A percentile compares a stretch with the other conserved stretches of the same genome.
Conservation (phyloP, 2,888 invertebrate species). For the Lasioglossum zephyrum region DNA sequence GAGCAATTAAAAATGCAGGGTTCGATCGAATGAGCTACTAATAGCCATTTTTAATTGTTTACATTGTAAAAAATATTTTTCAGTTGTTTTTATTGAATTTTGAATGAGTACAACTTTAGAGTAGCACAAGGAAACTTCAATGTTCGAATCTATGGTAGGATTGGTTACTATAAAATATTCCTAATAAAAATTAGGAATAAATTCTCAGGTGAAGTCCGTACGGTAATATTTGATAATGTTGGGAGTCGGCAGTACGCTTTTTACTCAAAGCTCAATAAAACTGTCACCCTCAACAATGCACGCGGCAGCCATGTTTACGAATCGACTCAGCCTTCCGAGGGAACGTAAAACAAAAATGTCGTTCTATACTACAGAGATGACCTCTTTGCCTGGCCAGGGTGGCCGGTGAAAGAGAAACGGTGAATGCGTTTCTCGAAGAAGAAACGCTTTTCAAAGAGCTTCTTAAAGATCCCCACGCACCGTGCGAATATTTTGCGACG, state of each 20-base stretch:
- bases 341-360: slow-evolving; percentile 4
- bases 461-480: background rate
- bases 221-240: background rate
- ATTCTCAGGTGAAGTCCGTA: background rate
- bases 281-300: background rate
- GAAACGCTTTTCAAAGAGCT: background rate
- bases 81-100: background rate
- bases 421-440: background rate
- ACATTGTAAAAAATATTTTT: too few relatives aligned
- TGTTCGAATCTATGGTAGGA: background rate
- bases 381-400: background rate
- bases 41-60: too few relatives aligned
- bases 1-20: too few relatives aligned
- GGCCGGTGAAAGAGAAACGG: slow-evolving; percentile 9
- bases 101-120: background rate
- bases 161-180: too few relatives aligned
- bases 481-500: background rate
- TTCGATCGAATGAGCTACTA: too few relatives aligned
- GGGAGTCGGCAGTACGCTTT: background rate
- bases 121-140: background rate
- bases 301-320: slow-evolving; percentile 11
- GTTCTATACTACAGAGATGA: background rate
- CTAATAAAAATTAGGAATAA: background rate
- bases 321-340: background rate
- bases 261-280: background rate